Base-by-base conservation (phyloP, 2,113 vertebrate species). In the Phylloscopus trochiloides region DNA sequence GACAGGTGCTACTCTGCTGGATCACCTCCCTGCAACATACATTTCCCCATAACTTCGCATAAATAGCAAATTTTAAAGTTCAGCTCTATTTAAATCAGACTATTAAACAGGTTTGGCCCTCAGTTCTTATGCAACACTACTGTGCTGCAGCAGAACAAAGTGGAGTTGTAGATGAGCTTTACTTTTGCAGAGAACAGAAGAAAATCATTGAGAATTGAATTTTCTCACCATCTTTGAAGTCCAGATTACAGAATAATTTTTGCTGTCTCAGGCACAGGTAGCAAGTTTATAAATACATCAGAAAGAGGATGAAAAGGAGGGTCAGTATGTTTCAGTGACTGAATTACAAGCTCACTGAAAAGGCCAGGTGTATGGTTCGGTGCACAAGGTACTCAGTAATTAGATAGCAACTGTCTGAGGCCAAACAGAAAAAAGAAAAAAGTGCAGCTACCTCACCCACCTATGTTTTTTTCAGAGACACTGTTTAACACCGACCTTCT, bases 251-350 rank as follows among this genome's bases (percentile, higher is more conserved):
- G 29, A 38, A 45, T 21, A 86, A 72, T 21, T 77, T 80, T 17
- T 81, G 15, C 71, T 84, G 32, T 86, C 43, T 94, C 57, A 81
- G 75, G 58, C 54, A 75, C 11, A 63, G 29, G 3, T 19, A 88
- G 47, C 45, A 72, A 48, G 45, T 85, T 92, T 88, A 77, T 76
- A 88, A 88, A 83, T 54, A 70, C 52, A 75, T 78, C 55, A 70
- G 61, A 70, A 80, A 58, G 76, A 83, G 66, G 28, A 84, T 36
- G 51, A 92, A 91, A 86, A 67, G 32, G 12, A 80, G 29, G 17
- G 47, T 65, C 36, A n/a, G 24, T 59, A 29, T 48, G 73, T 94
- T 61, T 75, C 73, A 51, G 55, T 36, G 47, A 54, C 40, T 67
- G 68, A 86, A 86, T 85, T 88, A 78, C 58, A 86, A 45, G 43